Conservation (phyloP, 2,113 vertebrate species). For the Piliocolobus tephrosceles region DNA sequence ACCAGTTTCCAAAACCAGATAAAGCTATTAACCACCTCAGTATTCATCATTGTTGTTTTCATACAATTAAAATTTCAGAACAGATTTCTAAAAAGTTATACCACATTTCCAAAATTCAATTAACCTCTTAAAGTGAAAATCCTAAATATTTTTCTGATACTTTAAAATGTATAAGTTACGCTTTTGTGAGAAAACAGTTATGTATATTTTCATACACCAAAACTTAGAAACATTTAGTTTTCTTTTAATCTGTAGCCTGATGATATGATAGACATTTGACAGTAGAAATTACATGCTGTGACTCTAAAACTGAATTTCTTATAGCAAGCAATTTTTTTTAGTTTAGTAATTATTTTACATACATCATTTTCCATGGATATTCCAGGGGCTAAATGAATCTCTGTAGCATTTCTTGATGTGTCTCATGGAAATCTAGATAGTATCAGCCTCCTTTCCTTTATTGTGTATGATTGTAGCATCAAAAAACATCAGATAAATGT, state of each 20-base stretch:
- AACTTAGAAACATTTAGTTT: conserved; percentile 21
- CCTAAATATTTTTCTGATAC: not conserved
- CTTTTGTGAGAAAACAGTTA: not conserved
- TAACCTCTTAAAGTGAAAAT: conserved; percentile 43
- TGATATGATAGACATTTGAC: not conserved
- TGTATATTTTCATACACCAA: not conserved
- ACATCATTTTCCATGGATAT: conserved; percentile 68
- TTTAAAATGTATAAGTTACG: conserved; percentile 30
- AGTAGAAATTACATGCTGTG: not conserved
- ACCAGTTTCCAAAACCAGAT: not conserved
- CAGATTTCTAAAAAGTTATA: conserved; percentile 25
- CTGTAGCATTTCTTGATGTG: conserved; percentile 72
- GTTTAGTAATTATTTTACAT: conserved; percentile 14
- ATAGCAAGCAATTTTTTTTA: not conserved
- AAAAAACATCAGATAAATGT: conserved; percentile 78
- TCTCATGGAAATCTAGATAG: conserved; percentile 65
- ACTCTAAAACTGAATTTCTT: not conserved
- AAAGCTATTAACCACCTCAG: conserved; percentile 17
- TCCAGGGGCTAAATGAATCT: conserved; percentile 68
- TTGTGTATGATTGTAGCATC: conserved; percentile 73
- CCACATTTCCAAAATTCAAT: conserved; percentile 41
- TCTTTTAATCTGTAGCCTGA: not conserved
- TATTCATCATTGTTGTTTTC: conserved; percentile 41
- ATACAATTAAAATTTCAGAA: conserved; percentile 45
- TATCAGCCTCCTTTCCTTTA: conserved; percentile 73